Conservation (phyloP, 1,140 invertebrate species). For the Daktulosphaira vitifoliae region DNA sequence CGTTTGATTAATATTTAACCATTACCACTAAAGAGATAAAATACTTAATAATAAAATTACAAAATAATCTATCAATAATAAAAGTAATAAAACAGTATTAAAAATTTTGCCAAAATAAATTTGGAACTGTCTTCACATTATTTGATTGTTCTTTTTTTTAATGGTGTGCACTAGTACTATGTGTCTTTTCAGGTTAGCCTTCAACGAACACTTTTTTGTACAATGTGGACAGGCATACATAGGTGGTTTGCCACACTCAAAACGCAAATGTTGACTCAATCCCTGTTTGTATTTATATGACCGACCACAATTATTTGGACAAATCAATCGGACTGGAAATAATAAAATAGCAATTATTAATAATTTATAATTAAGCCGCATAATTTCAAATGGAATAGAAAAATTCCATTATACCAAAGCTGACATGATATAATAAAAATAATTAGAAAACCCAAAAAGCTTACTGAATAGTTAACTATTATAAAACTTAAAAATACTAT, state of each 20-base stretch:
- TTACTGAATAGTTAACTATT: too few species aligned
- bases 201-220: conserved; percentile 42
- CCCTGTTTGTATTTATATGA: conserved; percentile 47
- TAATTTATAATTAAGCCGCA: neutral
- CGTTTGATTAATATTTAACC: too few species aligned
- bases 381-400: neutral
- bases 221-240: conserved; percentile 50
- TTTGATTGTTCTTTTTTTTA: too few species aligned
- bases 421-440: neutral
- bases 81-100: too few species aligned
- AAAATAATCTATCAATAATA: too few species aligned
- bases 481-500: too few species aligned
- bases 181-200: conserved; percentile 42
- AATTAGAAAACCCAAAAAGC: neutral
- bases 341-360: neutral
- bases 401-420: neutral
- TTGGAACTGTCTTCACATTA: too few species aligned
- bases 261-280: conserved; percentile 45
- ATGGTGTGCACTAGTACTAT: conserved; percentile 33
- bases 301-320: conserved; percentile 42
- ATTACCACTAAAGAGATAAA: too few species aligned
- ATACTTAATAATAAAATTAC: too few species aligned
- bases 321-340: neutral
- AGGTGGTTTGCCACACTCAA: conserved; percentile 51
- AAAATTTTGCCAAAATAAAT: too few species aligned